Percentiles rank a stretch among this genome's conserved stretches.
Evolutionary conservation across 1,140 invertebrate species (phyloP).

Genomic region (Delia radicum): DNA sequence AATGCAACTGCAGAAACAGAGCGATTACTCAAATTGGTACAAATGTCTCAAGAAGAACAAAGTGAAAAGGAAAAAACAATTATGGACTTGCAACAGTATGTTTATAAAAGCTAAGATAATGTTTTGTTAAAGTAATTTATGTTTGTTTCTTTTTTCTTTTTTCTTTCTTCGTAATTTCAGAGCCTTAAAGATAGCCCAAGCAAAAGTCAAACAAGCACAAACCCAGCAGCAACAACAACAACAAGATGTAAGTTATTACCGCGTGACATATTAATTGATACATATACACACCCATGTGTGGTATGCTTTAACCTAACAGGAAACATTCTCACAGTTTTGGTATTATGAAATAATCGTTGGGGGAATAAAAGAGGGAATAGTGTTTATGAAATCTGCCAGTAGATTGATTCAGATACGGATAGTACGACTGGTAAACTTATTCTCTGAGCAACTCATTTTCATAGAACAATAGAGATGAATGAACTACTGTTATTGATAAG

Average conservation of each 20-base stretch:
- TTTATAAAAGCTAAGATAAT: slow-evolving; percentile 36
- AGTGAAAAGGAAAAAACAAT: slow-evolving; percentile 93
- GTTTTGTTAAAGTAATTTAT: slow-evolving; percentile 7
- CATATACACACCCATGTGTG: no score
- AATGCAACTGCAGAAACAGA: slow-evolving; percentile 86
- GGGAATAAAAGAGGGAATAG: no score
- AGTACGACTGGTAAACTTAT: no score
- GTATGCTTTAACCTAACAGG: no score
- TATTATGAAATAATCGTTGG: no score
- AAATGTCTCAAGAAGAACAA: slow-evolving; percentile 95
- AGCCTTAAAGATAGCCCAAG: slow-evolving; percentile 83
- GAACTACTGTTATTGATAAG: no score
- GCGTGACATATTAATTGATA: neutral
- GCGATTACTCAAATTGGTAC: slow-evolving; percentile 83
- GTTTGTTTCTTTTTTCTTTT: neutral
- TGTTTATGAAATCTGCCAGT: no score
- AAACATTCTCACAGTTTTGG: no score
- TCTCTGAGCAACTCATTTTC: no score
- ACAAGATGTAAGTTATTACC: slow-evolving; percentile 63
- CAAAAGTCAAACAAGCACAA: slow-evolving; percentile 77
- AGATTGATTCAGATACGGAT: no score
- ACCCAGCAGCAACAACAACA: slow-evolving; percentile 67
- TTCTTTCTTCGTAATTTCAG: slow-evolving; percentile 57
- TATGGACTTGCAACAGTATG: slow-evolving; percentile 93
- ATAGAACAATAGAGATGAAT: no score